A percentile compares a stretch with the other conserved stretches of the same genome.
phyloP scores from a whole-genome alignment of 1,140 invertebrate genomes.

The Bombus ignitus region DNA sequence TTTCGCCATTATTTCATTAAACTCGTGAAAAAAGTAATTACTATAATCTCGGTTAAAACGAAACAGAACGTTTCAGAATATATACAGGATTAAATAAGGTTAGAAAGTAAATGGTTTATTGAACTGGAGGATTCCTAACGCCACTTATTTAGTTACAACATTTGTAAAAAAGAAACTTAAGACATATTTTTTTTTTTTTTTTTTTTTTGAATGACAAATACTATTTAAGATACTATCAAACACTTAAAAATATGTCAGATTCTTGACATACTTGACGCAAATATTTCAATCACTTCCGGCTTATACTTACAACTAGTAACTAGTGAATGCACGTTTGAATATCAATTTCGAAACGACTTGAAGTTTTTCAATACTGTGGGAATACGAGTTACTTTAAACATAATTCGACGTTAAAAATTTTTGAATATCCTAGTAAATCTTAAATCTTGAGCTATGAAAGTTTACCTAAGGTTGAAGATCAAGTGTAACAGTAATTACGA shows the following conservation, averaged over 20 bases:
- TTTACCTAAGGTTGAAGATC: neutral
- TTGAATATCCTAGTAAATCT: neutral
- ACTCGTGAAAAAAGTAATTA: neutral
- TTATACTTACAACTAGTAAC: too few relatives aligned
- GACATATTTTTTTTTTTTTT: too few relatives aligned
- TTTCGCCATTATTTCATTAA: slow-evolving; percentile 65
- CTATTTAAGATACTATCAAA: neutral
- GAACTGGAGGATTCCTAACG: neutral
- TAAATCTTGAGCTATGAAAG: neutral
- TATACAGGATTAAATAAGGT: neutral
- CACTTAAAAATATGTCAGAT: neutral
- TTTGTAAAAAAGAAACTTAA: neutral
- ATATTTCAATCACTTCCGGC: too few relatives aligned
- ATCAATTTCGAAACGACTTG: too few relatives aligned
- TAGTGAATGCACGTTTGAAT: too few relatives aligned
- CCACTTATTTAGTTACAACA: neutral
- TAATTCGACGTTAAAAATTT: neutral
- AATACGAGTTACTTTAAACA: neutral
- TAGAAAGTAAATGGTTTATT: neutral
- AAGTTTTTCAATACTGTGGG: neutral
- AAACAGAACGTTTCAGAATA: neutral
- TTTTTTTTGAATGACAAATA: too few relatives aligned
- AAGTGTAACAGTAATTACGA: too few relatives aligned
- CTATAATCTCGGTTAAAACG: too few relatives aligned
- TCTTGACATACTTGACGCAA: neutral